Percentiles rank a stretch among this genome's conserved stretches.
phyloP scores from a whole-genome alignment of 2,113 vertebrate species.

The Petrocephalus microphthalmus region DNA sequence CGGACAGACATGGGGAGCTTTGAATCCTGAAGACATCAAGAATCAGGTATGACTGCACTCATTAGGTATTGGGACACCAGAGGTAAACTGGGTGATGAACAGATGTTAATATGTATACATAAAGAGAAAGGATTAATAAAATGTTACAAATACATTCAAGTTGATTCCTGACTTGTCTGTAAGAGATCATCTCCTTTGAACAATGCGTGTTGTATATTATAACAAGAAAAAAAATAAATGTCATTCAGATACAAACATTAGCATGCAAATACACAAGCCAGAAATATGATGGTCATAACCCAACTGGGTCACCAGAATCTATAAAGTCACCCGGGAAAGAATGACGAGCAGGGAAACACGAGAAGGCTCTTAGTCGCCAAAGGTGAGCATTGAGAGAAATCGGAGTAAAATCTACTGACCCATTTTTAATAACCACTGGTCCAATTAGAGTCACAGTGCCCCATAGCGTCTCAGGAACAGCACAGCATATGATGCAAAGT shows the following conservation, averaged over 20 bases:
- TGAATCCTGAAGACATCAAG: slow-evolving; percentile 74
- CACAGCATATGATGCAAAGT: neutral
- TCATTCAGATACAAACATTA: neutral
- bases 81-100: neutral
- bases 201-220: neutral
- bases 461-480: neutral
- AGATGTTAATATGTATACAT: neutral
- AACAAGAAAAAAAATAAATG: neutral
- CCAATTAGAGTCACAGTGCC: neutral
- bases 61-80: neutral
- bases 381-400: neutral
- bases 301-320: neutral
- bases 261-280: neutral
- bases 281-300: neutral
- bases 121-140: neutral
- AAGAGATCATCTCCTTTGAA: neutral
- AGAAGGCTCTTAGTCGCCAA: neutral
- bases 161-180: neutral
- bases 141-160: neutral
- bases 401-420: neutral
- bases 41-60: too few relatives aligned
- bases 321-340: neutral
- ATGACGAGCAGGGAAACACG: neutral
- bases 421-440: neutral
- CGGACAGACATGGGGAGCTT: slow-evolving; percentile 84